Evolutionary conservation across 1,140 invertebrate genomes (phyloP).

Genomic region (Caerostris darwini): DNA sequence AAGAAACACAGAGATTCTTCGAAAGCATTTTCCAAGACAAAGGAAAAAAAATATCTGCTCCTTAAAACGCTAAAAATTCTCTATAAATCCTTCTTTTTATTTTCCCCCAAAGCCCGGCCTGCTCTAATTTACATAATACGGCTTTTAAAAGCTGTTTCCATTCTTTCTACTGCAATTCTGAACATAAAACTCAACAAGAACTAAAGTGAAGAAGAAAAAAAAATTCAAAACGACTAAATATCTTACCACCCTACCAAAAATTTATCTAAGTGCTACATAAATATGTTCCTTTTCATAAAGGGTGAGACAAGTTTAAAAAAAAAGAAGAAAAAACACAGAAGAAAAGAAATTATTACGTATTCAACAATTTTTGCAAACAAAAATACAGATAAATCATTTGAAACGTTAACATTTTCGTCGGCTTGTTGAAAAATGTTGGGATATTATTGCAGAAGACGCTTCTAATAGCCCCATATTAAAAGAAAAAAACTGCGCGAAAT

Average conservation of each 20-base stretch:
- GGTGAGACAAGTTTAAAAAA: not conserved
- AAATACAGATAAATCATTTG: conserved; percentile 47
- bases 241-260: not conserved
- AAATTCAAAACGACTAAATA: not conserved
- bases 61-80: not conserved
- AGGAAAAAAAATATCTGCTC: no score
- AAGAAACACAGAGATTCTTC: no score
- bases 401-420: conserved; percentile 33
- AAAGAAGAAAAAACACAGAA: not conserved
- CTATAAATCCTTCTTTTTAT: not conserved
- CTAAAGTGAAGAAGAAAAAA: not conserved
- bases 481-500: conserved; percentile 36
- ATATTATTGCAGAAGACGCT: not conserved
- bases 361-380: conserved; percentile 21
- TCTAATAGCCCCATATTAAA: conserved; percentile 61
- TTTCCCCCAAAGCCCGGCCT: no score
- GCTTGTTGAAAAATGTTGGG: conserved; percentile 29
- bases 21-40: no score
- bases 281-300: not conserved
- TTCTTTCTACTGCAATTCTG: not conserved
- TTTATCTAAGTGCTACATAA: conserved; percentile 34
- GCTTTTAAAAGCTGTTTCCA: not conserved
- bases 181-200: not conserved
- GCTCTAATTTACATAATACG: not conserved
- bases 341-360: conserved; percentile 1